Percentiles rank a stretch among this genome's conserved stretches.
phyloP scores from a whole-genome alignment of 2,888 invertebrate species.

The Anagyrus pseudococci region DNA sequence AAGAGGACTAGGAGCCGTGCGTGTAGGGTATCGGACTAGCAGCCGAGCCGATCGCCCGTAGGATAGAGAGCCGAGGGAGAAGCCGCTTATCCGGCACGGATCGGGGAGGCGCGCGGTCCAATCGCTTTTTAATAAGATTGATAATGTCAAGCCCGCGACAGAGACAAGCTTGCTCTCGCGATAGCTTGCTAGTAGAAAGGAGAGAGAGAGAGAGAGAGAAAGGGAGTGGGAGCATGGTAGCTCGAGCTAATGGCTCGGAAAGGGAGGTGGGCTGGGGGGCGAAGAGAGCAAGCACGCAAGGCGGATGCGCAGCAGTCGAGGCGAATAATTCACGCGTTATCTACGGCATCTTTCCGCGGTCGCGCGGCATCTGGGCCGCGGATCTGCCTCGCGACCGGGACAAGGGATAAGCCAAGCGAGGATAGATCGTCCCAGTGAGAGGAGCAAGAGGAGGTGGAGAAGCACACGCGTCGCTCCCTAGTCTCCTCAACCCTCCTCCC shows the following conservation, averaged over 20 bases:
- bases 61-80: background rate
- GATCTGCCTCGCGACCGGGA: constrained; percentile 30
- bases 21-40: background rate
- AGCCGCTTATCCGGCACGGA: constrained; percentile 13
- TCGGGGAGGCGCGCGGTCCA: constrained; percentile 23
- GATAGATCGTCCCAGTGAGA: constrained; percentile 14
- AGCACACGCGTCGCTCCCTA: no score
- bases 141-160: constrained; percentile 54
- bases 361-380: constrained; percentile 42
- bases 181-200: constrained; percentile 34
- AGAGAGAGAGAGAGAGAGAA: constrained; percentile 12
- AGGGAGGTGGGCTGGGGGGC: constrained; percentile 1
- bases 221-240: no score
- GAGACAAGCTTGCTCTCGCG: constrained; percentile 1
- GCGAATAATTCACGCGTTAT: constrained; percentile 60
- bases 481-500: no score
- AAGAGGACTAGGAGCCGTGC: background rate
- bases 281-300: constrained; percentile 39
- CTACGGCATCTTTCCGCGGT: constrained; percentile 56
- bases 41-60: background rate
- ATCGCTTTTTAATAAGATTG: constrained; percentile 60
- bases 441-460: no score
- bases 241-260: constrained; percentile 13
- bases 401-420: constrained; percentile 23
- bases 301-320: constrained; percentile 43